Base-by-base conservation (phyloP, 2,113 vertebrate species). In the Hypocryptadius cinnamomeus region DNA sequence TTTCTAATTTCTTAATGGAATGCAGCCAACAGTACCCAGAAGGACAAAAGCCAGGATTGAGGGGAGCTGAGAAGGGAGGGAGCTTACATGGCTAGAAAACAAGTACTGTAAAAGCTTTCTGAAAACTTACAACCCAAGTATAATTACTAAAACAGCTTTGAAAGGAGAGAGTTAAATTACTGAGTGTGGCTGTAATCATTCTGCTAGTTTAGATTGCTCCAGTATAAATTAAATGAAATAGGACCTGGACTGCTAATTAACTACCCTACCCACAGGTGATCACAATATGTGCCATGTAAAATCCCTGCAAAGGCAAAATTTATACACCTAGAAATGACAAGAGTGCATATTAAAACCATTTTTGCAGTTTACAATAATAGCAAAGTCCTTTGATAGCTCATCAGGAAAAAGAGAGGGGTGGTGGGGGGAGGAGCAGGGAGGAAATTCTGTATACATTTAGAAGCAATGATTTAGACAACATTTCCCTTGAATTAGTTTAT, bases 221-320 rank as follows among this genome's bases (percentile, higher is more conserved):
- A 16, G n/a, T 85, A 94, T 92, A 96, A 95, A 95, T 94, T 92
- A 90, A 96, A 96, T 96, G 6, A 97, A 97, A 97, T 78, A 90
- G 84, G 86, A 85, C 76, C 92, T 92, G 84, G 56, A 89, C 92
- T 97, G 39, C 93, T 97, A 97, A 98, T 97, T 97, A 98, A 93
- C 87, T 79, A 93, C 79, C 77, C 93, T 97, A 90, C 89, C 93
- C 94, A 96, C 96, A 97, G 97, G 96, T 97, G 95, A 97, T 98
- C 96, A 94, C 93, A 89, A 89, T 89, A 95, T 44, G 47, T 80
- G 87, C 83, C 11, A 19, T 25, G 72, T 44, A 89, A 87, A 96
- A 94, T 88, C 81, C 64, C 71, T 76, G 77, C 91, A 95, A 95
- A 95, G 87, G 70, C 85, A 96, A 78, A 96, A 90, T 20, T 53